These are phyloP conservation scores for Capreolus pygargus DNA, from an alignment of 2,113 vertebrate genomes.

Conservation along the genomic window DNA sequence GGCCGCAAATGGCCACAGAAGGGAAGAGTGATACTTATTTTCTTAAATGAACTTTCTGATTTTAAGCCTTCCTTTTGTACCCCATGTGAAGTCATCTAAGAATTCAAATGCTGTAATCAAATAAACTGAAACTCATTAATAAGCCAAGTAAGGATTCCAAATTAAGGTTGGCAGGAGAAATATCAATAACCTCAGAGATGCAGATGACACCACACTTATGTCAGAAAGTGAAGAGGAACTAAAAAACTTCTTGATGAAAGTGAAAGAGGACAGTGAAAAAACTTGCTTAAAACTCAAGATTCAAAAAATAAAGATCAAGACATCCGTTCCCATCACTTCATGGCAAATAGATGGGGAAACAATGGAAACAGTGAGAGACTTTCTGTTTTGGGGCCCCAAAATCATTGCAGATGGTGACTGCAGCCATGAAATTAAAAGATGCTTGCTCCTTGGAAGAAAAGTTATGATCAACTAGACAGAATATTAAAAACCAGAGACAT, in stretches of 20 bases:
- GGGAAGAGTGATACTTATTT: constrained; percentile 68
- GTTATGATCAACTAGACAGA: background rate
- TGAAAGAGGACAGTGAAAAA: background rate
- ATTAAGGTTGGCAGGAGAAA: background rate
- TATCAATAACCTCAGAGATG: background rate
- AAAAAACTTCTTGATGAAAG: background rate
- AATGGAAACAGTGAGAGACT: background rate
- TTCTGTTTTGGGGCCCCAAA: background rate
- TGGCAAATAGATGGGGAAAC: background rate
- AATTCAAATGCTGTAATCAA: constrained; percentile 77
- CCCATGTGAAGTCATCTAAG: constrained; percentile 71
- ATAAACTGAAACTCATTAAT: constrained; percentile 72
- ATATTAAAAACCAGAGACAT: background rate
- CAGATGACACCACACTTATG: background rate
- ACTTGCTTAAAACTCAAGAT: background rate
- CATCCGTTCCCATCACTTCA: background rate
- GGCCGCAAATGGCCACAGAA: no score
- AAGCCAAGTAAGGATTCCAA: constrained; percentile 44
- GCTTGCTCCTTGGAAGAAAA: background rate
- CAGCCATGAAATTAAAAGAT: background rate
- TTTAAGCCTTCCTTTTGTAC: constrained; percentile 72
- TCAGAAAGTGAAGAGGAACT: background rate
- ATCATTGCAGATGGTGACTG: background rate
- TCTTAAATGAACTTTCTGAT: constrained; percentile 76
- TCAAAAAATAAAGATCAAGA: background rate